Evolutionary conservation across 2,888 invertebrate genomes (phyloP).

Genomic region (Meandrusa payeni): DNA sequence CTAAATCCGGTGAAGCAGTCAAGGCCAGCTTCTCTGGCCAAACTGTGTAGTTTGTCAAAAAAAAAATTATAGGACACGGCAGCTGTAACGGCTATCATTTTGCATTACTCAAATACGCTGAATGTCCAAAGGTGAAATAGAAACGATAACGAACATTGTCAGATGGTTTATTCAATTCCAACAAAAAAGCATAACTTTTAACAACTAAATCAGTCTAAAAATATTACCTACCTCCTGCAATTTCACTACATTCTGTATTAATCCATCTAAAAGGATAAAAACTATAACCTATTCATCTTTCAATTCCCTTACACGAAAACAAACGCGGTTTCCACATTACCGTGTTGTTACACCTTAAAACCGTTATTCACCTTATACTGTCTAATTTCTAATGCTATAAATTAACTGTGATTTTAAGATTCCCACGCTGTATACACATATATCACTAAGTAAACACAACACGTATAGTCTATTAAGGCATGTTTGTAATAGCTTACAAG

Average conservation of each 20-base stretch:
- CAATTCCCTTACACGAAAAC: constrained; percentile 22
- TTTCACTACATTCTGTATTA: constrained; percentile 67
- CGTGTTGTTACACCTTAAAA: too few relatives aligned
- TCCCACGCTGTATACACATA: constrained; percentile 6
- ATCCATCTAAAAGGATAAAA: constrained; percentile 64
- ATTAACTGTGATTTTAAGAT: constrained; percentile 8
- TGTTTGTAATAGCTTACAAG: constrained; percentile 30
- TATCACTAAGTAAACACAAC: constrained; percentile 3
- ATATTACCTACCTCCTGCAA: constrained; percentile 69
- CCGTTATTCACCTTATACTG: constrained; percentile 6
- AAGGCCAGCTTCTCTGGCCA: too few relatives aligned
- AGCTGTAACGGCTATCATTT: too few relatives aligned
- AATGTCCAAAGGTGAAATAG: constrained; percentile 14
- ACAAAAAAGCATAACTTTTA: constrained; percentile 79
- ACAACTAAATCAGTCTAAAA: constrained; percentile 81
- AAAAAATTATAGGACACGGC: too few relatives aligned
- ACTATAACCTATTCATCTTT: constrained; percentile 45
- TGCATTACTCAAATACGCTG: too few relatives aligned
- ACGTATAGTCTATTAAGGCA: constrained; percentile 20
- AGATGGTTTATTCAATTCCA: constrained; percentile 78
- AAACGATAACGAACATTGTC: constrained; percentile 44
- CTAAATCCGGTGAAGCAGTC: too few relatives aligned
- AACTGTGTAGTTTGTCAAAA: too few relatives aligned
- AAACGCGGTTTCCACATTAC: constrained; percentile 18
- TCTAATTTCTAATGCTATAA: constrained; percentile 8